These are phyloP conservation scores for Drosophila flavopinicola DNA, from an alignment of 2,888 invertebrate species.

Conservation along the genomic window DNA sequence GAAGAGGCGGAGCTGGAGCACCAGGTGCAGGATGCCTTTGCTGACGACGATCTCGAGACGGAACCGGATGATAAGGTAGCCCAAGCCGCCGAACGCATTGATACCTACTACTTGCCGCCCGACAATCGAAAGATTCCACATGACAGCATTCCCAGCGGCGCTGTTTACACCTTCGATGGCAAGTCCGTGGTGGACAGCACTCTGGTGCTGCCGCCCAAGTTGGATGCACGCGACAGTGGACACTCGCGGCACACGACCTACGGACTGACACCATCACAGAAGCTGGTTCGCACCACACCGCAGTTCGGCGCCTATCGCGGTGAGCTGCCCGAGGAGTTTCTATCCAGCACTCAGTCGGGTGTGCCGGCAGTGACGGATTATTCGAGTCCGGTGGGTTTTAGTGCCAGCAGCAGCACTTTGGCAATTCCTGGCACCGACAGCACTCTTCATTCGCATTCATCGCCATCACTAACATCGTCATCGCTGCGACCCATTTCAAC, in stretches of 20 bases:
- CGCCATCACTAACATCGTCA: conserved; percentile 59
- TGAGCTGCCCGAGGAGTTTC: conserved; percentile 86
- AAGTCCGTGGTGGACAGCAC: conserved; percentile 89
- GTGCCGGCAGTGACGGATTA: conserved; percentile 72
- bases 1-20: conserved; percentile 39
- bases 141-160: conserved; percentile 85
- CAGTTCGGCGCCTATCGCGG: conserved; percentile 91
- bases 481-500: conserved; percentile 75
- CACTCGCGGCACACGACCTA: conserved; percentile 59
- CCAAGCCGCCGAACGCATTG: conserved; percentile 88
- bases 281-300: conserved; percentile 87
- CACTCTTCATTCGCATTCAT: conserved; percentile 40
- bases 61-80: conserved; percentile 83
- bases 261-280: conserved; percentile 86
- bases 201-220: conserved; percentile 85
- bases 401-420: conserved; percentile 22
- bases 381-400: conserved; percentile 55
- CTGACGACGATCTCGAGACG: conserved; percentile 57
- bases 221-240: conserved; percentile 69
- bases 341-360: conserved; percentile 76
- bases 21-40: conserved; percentile 68
- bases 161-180: conserved; percentile 91
- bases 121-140: conserved; percentile 85
- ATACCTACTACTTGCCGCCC: conserved; percentile 91
- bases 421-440: conserved; percentile 21